Base-by-base conservation (phyloP, 2,888 invertebrate genomes). In the Trichopria drosophilae region DNA sequence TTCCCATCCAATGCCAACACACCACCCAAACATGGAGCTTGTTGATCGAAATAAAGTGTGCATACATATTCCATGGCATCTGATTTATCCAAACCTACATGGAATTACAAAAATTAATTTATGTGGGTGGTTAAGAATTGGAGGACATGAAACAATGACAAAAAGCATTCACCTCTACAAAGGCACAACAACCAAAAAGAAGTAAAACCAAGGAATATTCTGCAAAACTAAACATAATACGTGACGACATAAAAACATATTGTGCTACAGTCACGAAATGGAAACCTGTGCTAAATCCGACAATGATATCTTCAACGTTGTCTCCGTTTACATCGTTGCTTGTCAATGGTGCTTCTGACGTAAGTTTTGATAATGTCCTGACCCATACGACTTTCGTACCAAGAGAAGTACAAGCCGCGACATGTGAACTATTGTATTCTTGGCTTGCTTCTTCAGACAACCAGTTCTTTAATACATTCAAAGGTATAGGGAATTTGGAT, bases 201-300 rank as follows among this genome's bases (percentile, higher is more conserved):
- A 36, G 45, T 19, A 37, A 39, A 31, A 50, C 28, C 54, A 51
- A 54, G 43, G 36, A 43, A 47, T 47, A 40, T 15, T 42, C 53
- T 51, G 54, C 9, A 42, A 51, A 50, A 31, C 15, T 7, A 7
- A 10, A 31, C 31, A 31, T 31, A 1, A 31, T 6, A 31, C 6
- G n/a, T 6, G 6, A 6, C 10, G 6, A 9, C 13, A 31, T 9
- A 6, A 6, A 10, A 31, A 31, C n/a, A n/a, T 15, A 9, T n/a
- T 31, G 31, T 13, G 15, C 1, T 31, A 6, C n/a, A 6, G n/a
- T 18, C 35, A 5, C 4, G 35, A n/a, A 5, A 10, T 16, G 2
- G 6, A 7, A 10, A 87, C 87, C 87, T 70, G 89, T 87, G 44
- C 86, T 88, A 75, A 86, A 90, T 53, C 89, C 90, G 55, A 90